These are phyloP conservation scores for Vanessa atalanta DNA, from an alignment of 1,140 invertebrate genomes.

Conservation along the genomic window DNA sequence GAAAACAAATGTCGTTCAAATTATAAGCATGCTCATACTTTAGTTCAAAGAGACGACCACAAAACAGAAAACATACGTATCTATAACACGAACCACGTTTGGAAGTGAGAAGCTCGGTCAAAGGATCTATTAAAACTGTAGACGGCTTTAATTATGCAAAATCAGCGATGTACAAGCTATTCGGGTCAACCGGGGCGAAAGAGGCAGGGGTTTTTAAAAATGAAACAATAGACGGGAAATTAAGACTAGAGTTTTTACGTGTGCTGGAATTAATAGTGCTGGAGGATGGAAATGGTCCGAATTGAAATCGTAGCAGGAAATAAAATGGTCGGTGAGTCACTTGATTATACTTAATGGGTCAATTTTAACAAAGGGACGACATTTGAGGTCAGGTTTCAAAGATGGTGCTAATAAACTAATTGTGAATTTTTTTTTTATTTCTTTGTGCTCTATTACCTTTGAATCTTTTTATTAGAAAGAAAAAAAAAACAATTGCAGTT, in stretches of 20 bases:
- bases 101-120: constrained; percentile 40
- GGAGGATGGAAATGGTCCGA: constrained; percentile 13
- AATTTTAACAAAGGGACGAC: not conserved
- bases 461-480: too few relatives aligned
- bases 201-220: constrained; percentile 53
- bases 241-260: constrained; percentile 47
- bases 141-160: constrained; percentile 73
- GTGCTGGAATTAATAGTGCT: constrained; percentile 22
- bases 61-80: constrained; percentile 23
- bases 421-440: too few relatives aligned
- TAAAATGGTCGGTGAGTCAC: constrained; percentile 7
- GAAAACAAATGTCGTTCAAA: constrained; percentile 22
- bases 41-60: constrained; percentile 17
- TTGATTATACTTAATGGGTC: not conserved
- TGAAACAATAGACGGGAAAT: constrained; percentile 65
- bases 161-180: constrained; percentile 65
- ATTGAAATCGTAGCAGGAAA: constrained; percentile 23
- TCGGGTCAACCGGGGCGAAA: constrained; percentile 58
- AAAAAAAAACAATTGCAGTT: too few relatives aligned
- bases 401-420: not conserved
- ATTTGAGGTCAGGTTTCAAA: not conserved
- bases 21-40: constrained; percentile 14
- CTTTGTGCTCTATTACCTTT: too few relatives aligned
- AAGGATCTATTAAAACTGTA: constrained; percentile 51
- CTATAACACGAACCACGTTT: constrained; percentile 22